phyloP scores from a whole-genome alignment of 2,888 invertebrate species.

The Heliconius ismenius region DNA sequence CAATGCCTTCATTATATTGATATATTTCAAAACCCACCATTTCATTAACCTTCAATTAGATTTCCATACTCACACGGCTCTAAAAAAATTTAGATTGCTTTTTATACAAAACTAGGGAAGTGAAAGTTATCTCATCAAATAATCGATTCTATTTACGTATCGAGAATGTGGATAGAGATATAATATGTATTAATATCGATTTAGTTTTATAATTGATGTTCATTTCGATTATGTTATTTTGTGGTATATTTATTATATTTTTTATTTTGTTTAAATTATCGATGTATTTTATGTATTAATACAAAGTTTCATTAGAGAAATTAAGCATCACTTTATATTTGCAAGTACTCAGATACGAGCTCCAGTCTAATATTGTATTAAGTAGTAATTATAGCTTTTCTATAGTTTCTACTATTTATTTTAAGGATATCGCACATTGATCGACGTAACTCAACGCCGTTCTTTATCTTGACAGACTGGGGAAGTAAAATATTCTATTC shows the following conservation, averaged over 20 bases:
- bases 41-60: slow-evolving; percentile 43
- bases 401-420: not conserved
- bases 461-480: too few relatives aligned
- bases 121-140: slow-evolving; percentile 36
- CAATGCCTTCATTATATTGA: slow-evolving; percentile 36
- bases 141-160: slow-evolving; percentile 35
- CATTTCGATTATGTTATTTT: not conserved
- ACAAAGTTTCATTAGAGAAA: not conserved
- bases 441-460: not conserved
- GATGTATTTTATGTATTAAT: not conserved
- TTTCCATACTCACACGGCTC: slow-evolving; percentile 31
- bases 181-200: slow-evolving; percentile 22
- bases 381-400: not conserved
- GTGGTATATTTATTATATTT: not conserved
- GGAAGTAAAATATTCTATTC: too few relatives aligned
- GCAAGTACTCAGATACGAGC: not conserved
- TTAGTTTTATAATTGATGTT: slow-evolving; percentile 8
- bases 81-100: slow-evolving; percentile 32
- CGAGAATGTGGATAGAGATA: slow-evolving; percentile 20
- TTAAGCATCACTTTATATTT: not conserved
- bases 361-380: not conserved
- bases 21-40: slow-evolving; percentile 43
- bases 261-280: too few relatives aligned
- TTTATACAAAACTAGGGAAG: slow-evolving; percentile 32
- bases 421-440: not conserved